A percentile compares a stretch with the other conserved stretches of the same genome.
Conservation (phyloP, 2,797 vertebrate genomes). For the Coregonus sp. region DNA sequence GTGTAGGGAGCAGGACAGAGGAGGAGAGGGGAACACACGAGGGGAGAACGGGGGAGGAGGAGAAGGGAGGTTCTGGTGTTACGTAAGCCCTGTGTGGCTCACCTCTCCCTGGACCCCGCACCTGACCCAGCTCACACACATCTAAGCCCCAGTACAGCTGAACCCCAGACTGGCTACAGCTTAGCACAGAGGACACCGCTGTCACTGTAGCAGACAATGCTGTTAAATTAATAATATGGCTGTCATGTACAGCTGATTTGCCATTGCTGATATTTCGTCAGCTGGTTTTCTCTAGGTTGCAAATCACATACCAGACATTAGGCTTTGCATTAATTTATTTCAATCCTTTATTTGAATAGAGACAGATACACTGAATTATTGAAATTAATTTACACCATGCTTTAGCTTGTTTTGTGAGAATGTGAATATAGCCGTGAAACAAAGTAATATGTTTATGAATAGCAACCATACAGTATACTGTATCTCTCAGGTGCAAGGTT, state of each 20-base stretch:
- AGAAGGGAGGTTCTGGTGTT: constrained; percentile 41
- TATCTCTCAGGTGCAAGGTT: background rate
- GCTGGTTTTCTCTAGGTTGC: too few species aligned
- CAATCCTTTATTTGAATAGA: too few species aligned
- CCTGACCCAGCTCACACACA: constrained; percentile 10
- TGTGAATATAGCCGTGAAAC: background rate
- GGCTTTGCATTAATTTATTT: too few species aligned
- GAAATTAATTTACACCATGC: background rate
- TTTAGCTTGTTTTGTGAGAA: background rate
- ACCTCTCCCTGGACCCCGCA: constrained; percentile 32
- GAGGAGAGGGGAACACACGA: background rate
- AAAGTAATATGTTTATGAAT: too few species aligned
- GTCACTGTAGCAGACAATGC: background rate
- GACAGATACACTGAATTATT: too few species aligned
- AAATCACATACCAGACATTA: too few species aligned
- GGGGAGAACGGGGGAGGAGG: constrained; percentile 13
- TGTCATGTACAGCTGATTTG: background rate
- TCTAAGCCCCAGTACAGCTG: background rate
- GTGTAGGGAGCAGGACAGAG: background rate
- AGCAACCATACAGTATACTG: too few species aligned
- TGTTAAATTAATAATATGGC: background rate
- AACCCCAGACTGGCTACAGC: background rate
- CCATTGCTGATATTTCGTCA: too few species aligned
- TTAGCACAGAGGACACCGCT: background rate
- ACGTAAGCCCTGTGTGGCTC: constrained; percentile 53